phyloP scores from a whole-genome alignment of 1,140 invertebrate genomes.

The Dufourea novaeangliae region DNA sequence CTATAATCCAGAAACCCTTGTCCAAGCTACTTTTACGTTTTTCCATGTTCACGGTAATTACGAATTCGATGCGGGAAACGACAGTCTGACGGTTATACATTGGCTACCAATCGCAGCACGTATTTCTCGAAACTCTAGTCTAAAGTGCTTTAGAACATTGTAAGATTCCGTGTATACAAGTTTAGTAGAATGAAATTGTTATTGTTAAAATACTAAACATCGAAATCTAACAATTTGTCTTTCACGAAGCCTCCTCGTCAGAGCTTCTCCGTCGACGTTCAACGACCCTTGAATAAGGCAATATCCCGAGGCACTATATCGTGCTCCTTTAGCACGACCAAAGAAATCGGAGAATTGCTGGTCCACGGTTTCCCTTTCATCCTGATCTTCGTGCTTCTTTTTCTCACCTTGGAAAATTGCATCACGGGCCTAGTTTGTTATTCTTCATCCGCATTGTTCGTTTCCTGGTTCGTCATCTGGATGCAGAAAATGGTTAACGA shows the following conservation, averaged over 20 bases:
- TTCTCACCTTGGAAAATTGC: constrained; percentile 16
- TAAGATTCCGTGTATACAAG: no score
- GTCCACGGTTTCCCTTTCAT: constrained; percentile 11
- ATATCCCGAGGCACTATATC: constrained; percentile 55
- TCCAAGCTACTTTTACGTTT: no score
- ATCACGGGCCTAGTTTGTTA: constrained; percentile 6
- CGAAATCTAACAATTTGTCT: no score
- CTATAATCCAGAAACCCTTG: constrained; percentile 10
- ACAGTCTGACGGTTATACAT: no score
- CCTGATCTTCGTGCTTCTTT: not conserved
- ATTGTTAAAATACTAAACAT: no score
- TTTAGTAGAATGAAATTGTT: no score
- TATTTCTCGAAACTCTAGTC: no score
- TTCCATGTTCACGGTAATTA: no score
- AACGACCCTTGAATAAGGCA: constrained; percentile 58
- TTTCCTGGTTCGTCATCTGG: not conserved
- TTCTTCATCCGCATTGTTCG: no score
- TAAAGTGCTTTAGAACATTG: no score
- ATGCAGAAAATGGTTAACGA: not conserved
- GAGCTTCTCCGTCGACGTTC: constrained; percentile 42
- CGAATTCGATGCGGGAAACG: no score
- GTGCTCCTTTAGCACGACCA: constrained; percentile 49
- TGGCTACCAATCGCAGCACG: no score
- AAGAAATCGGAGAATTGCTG: constrained; percentile 58
- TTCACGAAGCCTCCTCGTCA: constrained; percentile 62